Evolutionary conservation across 2,888 invertebrate species (phyloP), one percentile per base, ranked within the genome.

Genomic region (Eristalinus aeneus): DNA sequence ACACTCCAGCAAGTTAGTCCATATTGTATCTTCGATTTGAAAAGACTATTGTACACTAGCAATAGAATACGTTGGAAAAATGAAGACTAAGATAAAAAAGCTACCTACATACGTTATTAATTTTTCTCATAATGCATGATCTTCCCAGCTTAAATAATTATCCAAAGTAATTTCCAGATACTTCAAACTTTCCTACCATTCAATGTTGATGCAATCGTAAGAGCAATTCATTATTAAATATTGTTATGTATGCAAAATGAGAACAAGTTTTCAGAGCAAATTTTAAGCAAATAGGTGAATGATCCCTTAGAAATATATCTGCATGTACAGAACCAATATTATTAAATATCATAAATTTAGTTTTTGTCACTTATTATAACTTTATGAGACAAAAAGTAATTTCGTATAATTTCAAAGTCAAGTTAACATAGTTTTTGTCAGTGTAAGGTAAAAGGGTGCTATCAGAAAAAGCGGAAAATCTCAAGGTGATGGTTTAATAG

Each of bases 261-360:
- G 23, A 11, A n/a, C 67, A 74, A 56, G 16, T 65, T 12, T 12
- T 36, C 11, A 68, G 12, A 20, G 32, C 27, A 16, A 34, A 60
- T 22, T 32, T 20, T 16, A 53, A 22, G 23, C 63, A 69, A 34
- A 10, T 46, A 12, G 68, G 16, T n/a, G 63, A 61, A 67, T 75
- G 32, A 31, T 65, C 64, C 11, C 23, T 1, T 23, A 34, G 1
- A 12, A 5, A 9, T 16, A 74, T 32, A 12, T 32, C 46, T 63
- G 27, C 11, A 16, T 27, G 1, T 34, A 34, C 16, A n/a, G 63
- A 64, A n/a, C 64, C 64, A 23, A 1, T 34, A 11, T 39, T 56
- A 11, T 75, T 75, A 27, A n/a, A n/a, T n/a, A 67, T 36, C 54
- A 65, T 73, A 20, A 73, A 73, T 32, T 73, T 63, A 16, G 65